These are phyloP conservation scores for Pseudorhombus dupliciocellatus DNA, from an alignment of 2,113 vertebrate species.

Conservation along the genomic window DNA sequence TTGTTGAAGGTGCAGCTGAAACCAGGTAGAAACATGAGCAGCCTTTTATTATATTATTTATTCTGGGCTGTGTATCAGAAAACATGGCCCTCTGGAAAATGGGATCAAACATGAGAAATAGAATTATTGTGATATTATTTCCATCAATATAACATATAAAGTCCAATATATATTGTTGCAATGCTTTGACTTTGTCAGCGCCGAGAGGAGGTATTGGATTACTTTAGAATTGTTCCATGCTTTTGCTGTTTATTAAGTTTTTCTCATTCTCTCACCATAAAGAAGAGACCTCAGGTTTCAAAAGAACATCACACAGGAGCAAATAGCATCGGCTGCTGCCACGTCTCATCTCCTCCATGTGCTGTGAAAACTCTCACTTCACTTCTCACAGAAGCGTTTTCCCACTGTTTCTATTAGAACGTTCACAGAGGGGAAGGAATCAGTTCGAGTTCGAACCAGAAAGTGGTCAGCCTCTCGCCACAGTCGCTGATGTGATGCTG, in stretches of 20 bases:
- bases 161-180: too few relatives aligned
- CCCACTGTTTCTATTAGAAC: slow-evolving; percentile 51
- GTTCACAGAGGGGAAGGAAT: slow-evolving; percentile 8
- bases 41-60: background rate
- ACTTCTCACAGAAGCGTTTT: slow-evolving; percentile 6
- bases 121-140: too few relatives aligned
- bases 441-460: background rate
- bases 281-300: too few relatives aligned
- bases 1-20: slow-evolving; percentile 12
- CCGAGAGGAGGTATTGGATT: too few relatives aligned
- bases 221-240: too few relatives aligned
- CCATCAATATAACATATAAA: too few relatives aligned
- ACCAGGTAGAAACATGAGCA: background rate
- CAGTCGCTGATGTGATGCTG: background rate
- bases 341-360: slow-evolving; percentile 25
- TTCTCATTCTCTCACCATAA: too few relatives aligned
- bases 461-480: background rate
- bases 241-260: too few relatives aligned
- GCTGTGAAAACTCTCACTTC: slow-evolving; percentile 69
- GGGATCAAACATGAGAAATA: too few relatives aligned
- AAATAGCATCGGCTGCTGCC: slow-evolving; percentile 12
- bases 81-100: background rate
- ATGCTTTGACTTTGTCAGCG: too few relatives aligned
- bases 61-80: background rate
- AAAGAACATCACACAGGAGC: too few relatives aligned